A percentile compares a stretch with the other conserved stretches of the same genome.
Conservation (phyloP, 2,797 vertebrate genomes). For the Lindbergichthys nudifrons region DNA sequence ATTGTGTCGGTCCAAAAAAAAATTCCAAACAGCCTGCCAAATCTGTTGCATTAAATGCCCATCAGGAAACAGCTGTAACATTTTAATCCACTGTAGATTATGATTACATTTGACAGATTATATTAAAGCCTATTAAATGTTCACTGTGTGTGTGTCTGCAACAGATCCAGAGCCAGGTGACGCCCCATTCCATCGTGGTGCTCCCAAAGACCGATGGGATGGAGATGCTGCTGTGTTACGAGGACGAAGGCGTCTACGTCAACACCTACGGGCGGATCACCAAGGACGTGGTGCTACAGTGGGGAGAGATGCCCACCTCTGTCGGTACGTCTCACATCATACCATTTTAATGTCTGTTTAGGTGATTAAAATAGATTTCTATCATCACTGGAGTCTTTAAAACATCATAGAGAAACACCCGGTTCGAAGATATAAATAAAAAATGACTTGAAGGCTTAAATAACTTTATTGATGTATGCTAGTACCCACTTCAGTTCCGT, state of each 20-base stretch:
- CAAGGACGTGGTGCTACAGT: slow-evolving; percentile 97
- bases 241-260: slow-evolving; percentile 94
- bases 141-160: slow-evolving; percentile 25
- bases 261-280: slow-evolving; percentile 95
- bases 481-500: neutral
- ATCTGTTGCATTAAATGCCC: slow-evolving; percentile 30
- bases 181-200: slow-evolving; percentile 93
- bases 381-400: neutral
- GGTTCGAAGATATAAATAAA: neutral
- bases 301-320: slow-evolving; percentile 99
- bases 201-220: slow-evolving; percentile 92
- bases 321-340: slow-evolving; percentile 59
- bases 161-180: slow-evolving; percentile 82
- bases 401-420: neutral
- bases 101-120: slow-evolving; percentile 27
- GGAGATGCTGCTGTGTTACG: slow-evolving; percentile 94
- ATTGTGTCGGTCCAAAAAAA: slow-evolving; percentile 3
- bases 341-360: neutral
- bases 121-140: slow-evolving; percentile 32
- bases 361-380: neutral
- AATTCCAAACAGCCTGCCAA: slow-evolving; percentile 10
- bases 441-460: neutral
- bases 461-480: neutral
- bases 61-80: slow-evolving; percentile 31
- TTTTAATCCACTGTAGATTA: slow-evolving; percentile 42